Percentiles rank a stretch among this genome's conserved stretches.
Evolutionary conservation across 1,140 invertebrate genomes (phyloP).

Genomic region (Drosophila novamexicana): DNA sequence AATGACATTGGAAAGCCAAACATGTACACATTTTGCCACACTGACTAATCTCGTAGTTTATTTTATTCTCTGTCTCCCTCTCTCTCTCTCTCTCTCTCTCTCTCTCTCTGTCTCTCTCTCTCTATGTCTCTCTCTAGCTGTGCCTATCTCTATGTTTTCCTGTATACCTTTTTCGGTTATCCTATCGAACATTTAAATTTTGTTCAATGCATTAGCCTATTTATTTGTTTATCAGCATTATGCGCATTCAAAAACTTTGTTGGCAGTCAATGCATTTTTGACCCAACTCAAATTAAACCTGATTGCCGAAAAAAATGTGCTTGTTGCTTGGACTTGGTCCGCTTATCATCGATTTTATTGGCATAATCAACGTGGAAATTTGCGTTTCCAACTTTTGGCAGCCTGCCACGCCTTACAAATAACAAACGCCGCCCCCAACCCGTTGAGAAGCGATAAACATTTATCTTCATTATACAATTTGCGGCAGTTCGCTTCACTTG

Average conservation of each 20-base stretch:
- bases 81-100: not conserved
- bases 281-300: slow-evolving; percentile 48
- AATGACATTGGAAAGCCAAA: slow-evolving; percentile 63
- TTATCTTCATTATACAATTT: slow-evolving; percentile 82
- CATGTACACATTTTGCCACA: slow-evolving; percentile 2
- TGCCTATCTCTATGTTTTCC: slow-evolving; percentile 14
- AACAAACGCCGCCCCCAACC: slow-evolving; percentile 9
- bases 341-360: slow-evolving; percentile 81
- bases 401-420: slow-evolving; percentile 56
- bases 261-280: slow-evolving; percentile 32
- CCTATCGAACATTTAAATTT: slow-evolving; percentile 47
- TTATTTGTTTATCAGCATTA: slow-evolving; percentile 56
- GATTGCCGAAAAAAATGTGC: slow-evolving; percentile 32
- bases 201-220: slow-evolving; percentile 61
- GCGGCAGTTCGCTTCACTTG: slow-evolving; percentile 45
- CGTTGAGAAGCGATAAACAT: slow-evolving; percentile 70
- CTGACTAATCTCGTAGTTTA: slow-evolving; percentile 1
- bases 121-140: not conserved
- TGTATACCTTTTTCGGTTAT: slow-evolving; percentile 12
- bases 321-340: slow-evolving; percentile 48
- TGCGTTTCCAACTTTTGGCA: slow-evolving; percentile 75
- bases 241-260: slow-evolving; percentile 40
- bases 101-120: slow-evolving; percentile 8
- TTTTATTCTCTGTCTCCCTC: slow-evolving; percentile 14
- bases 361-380: slow-evolving; percentile 79